A percentile compares a stretch with the other conserved stretches of the same genome.
Evolutionary conservation across 2,888 invertebrate species (phyloP).

Genomic region (Ophraella communa): DNA sequence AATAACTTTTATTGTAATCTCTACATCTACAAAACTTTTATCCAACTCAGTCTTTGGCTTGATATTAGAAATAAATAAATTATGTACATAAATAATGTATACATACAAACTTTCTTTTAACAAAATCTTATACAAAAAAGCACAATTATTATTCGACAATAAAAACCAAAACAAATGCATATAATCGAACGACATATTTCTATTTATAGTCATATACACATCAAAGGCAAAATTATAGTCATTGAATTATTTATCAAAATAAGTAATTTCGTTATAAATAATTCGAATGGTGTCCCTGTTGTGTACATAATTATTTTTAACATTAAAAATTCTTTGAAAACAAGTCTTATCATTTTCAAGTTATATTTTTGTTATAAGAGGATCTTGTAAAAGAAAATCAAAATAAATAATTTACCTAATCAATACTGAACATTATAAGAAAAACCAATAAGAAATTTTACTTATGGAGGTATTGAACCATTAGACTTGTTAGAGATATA

Average conservation of each 20-base stretch:
- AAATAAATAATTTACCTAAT: no score
- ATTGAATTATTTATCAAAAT: no score
- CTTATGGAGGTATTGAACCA: no score
- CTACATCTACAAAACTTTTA: conserved; percentile 35
- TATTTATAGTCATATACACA: background rate
- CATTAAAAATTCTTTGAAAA: background rate
- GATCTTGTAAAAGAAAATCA: no score
- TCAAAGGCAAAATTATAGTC: background rate
- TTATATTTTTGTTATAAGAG: background rate
- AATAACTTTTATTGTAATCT: conserved; percentile 42
- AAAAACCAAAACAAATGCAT: conserved; percentile 10
- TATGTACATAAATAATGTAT: conserved; percentile 46
- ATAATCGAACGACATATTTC: background rate
- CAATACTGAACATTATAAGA: no score
- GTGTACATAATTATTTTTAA: background rate
- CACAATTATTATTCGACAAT: conserved; percentile 3
- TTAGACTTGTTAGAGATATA: no score
- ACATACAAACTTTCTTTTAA: conserved; percentile 24
- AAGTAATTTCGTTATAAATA: no score
- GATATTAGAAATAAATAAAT: conserved; percentile 51
- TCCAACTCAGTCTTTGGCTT: conserved; percentile 55
- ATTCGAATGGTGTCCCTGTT: background rate
- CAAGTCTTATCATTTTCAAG: background rate
- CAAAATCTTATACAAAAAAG: conserved; percentile 20
- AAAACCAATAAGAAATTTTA: no score